These are phyloP conservation scores for Amorpha juglandis DNA, from an alignment of 2,888 invertebrate genomes.

Conservation along the genomic window DNA sequence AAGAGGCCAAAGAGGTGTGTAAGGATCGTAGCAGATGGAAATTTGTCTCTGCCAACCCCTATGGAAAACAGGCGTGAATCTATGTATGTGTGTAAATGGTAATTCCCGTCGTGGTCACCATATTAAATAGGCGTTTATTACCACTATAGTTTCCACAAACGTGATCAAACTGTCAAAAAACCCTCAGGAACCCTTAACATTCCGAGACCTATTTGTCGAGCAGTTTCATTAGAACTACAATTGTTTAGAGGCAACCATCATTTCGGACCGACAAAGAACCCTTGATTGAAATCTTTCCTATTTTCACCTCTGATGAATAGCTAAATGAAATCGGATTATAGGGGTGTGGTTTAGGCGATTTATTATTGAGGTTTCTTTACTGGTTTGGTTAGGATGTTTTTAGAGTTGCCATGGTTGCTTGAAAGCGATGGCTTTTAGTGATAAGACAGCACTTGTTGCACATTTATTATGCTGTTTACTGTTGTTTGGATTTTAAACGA, in stretches of 20 bases:
- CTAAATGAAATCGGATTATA: conserved; percentile 14
- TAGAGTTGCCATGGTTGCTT: too few relatives aligned
- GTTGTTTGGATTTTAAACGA: too few relatives aligned
- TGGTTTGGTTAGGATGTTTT: too few relatives aligned
- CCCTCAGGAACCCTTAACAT: neutral
- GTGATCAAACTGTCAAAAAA: neutral
- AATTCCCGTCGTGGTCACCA: too few relatives aligned
- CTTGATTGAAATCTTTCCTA: conserved; percentile 22
- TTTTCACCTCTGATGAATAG: conserved; percentile 16
- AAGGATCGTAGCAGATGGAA: too few relatives aligned
- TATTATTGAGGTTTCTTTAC: neutral
- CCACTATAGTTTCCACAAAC: neutral
- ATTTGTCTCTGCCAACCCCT: too few relatives aligned
- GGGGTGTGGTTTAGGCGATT: neutral
- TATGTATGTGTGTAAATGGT: too few relatives aligned
- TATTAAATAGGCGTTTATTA: neutral
- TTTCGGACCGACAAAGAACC: neutral
- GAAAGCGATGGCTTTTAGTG: too few relatives aligned
- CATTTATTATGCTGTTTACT: too few relatives aligned
- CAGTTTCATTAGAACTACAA: conserved; percentile 8
- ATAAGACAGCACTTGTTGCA: too few relatives aligned
- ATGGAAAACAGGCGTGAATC: too few relatives aligned
- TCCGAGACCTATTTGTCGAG: neutral
- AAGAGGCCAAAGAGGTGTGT: too few relatives aligned
- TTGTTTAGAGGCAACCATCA: conserved; percentile 11